A percentile compares a stretch with the other conserved stretches of the same genome.
phyloP scores from a whole-genome alignment of 2,888 invertebrate species.

The Oscheius sp. region DNA sequence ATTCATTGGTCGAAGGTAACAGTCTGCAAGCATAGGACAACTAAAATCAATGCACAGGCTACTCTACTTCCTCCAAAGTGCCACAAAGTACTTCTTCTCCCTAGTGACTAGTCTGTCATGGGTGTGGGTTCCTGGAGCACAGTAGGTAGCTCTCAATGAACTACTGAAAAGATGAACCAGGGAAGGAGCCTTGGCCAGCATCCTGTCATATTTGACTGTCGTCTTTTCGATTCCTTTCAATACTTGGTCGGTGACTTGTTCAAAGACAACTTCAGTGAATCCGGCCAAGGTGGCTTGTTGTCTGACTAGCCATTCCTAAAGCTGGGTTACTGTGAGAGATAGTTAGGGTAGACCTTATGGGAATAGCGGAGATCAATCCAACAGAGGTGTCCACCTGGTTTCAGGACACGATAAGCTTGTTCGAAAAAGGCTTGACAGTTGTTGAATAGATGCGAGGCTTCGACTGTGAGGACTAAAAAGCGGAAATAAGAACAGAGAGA shows the following conservation, averaged over 20 bases:
- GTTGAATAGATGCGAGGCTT: slow-evolving; percentile 63
- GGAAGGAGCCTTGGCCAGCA: slow-evolving; percentile 60
- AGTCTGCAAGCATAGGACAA: too few relatives aligned
- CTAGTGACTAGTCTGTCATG: slow-evolving; percentile 45
- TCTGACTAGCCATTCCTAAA: slow-evolving; percentile 37
- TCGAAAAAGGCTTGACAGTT: slow-evolving; percentile 54
- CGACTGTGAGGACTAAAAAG: slow-evolving; percentile 61
- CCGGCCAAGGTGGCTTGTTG: slow-evolving; percentile 41
- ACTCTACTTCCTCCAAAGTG: slow-evolving; percentile 46
- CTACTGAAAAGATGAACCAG: slow-evolving; percentile 55
- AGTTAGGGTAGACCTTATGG: slow-evolving; percentile 43
- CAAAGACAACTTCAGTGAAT: slow-evolving; percentile 42
- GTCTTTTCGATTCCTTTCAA: slow-evolving; percentile 56
- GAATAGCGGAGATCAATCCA: slow-evolving; percentile 62
- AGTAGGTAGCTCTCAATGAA: slow-evolving; percentile 60
- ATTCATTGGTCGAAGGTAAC: too few relatives aligned
- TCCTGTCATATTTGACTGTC: slow-evolving; percentile 54
- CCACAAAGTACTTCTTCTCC: slow-evolving; percentile 47
- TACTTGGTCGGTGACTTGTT: slow-evolving; percentile 55
- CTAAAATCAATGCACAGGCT: too few relatives aligned
- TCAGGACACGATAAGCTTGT: slow-evolving; percentile 57
- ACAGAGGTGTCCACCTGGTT: slow-evolving; percentile 55
- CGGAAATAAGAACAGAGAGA: background rate
- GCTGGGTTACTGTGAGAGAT: background rate
- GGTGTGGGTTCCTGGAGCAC: slow-evolving; percentile 65